A percentile compares a stretch with the other conserved stretches of the same genome.
Conservation (phyloP, 2,113 vertebrate species). For the Microcebus ravelobensis region DNA sequence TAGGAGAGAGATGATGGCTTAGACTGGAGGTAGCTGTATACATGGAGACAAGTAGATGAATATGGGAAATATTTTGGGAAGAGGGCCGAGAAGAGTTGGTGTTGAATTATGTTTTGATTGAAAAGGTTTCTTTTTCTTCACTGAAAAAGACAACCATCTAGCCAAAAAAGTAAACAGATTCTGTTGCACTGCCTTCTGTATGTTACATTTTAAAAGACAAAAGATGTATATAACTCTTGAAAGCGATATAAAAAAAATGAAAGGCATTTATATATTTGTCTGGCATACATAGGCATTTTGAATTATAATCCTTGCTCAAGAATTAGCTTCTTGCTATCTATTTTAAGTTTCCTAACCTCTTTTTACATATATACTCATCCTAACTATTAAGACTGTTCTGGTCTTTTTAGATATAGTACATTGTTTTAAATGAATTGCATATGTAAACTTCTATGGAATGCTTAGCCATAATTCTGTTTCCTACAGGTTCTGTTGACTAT, state of each 20-base stretch:
- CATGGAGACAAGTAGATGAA: neutral
- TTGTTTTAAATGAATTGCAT: conserved; percentile 48
- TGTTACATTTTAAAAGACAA: conserved; percentile 47
- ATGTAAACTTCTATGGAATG: conserved; percentile 16
- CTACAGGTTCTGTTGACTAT: neutral
- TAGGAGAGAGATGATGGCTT: neutral
- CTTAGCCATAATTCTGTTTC: neutral
- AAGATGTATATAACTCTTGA: neutral
- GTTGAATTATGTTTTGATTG: neutral
- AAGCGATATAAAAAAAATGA: conserved; percentile 5
- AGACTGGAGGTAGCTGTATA: neutral
- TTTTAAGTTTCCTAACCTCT: conserved; percentile 3
- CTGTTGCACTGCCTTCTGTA: neutral
- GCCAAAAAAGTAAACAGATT: conserved; percentile 27
- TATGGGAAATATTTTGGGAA: neutral
- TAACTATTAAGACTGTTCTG: neutral
- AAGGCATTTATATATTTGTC: neutral
- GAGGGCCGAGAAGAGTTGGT: neutral
- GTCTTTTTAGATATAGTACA: neutral
- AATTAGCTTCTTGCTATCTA: neutral
- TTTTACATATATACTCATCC: neutral
- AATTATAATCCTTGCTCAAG: neutral
- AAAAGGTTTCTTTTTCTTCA: neutral
- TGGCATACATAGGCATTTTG: neutral
- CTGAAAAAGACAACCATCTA: neutral